phyloP scores from a whole-genome alignment of 2,888 invertebrate species.

The Podotricha telesiphe region DNA sequence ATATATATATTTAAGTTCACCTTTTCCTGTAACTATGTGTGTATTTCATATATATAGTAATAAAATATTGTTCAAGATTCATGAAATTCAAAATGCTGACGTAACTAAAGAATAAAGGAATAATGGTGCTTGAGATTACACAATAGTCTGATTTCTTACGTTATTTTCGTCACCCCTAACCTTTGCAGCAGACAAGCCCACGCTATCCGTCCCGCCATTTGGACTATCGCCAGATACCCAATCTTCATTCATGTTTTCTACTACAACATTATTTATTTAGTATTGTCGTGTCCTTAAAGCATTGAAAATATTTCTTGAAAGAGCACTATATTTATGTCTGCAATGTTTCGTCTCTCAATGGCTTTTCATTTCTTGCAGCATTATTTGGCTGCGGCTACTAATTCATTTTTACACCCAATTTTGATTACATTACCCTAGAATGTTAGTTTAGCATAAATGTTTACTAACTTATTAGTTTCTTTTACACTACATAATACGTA shows the following conservation, averaged over 20 bases:
- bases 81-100: neutral
- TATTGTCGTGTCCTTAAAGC: constrained; percentile 39
- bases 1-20: too few species aligned
- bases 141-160: constrained; percentile 57
- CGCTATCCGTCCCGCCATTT: constrained; percentile 56
- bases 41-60: neutral
- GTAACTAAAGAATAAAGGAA: constrained; percentile 27
- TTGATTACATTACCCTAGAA: too few species aligned
- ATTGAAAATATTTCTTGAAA: constrained; percentile 24
- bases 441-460: too few species aligned
- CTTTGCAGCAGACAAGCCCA: constrained; percentile 61
- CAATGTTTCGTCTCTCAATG: constrained; percentile 23
- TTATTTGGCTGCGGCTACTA: neutral
- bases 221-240: constrained; percentile 58
- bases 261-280: constrained; percentile 44
- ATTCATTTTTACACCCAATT: too few species aligned
- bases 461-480: too few species aligned
- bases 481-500: neutral
- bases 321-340: constrained; percentile 14
- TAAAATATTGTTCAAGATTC: constrained; percentile 44
- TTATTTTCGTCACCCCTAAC: constrained; percentile 72
- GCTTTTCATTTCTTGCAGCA: neutral
- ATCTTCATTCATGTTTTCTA: constrained; percentile 58
- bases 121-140: constrained; percentile 44
- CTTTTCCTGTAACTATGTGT: too few species aligned